Percentiles rank a stretch among this genome's conserved stretches.
Evolutionary conservation across 2,888 invertebrate species (phyloP).

Genomic region (Coleophora flavipennella): DNA sequence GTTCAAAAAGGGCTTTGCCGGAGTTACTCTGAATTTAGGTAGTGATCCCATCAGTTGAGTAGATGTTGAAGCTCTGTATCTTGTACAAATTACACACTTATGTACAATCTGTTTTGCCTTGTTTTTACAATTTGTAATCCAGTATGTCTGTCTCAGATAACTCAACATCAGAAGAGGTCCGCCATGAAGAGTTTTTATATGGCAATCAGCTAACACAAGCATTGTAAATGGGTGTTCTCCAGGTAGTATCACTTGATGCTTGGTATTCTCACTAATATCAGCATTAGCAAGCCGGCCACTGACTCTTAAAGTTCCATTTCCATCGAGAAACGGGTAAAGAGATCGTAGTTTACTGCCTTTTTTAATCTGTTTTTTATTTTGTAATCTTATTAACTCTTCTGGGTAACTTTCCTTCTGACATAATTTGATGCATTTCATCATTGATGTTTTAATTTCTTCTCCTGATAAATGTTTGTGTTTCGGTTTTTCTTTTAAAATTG

Average conservation of each 20-base stretch:
- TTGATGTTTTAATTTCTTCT: slow-evolving; percentile 3
- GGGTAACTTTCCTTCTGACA: too few relatives aligned
- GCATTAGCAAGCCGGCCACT: slow-evolving; percentile 5
- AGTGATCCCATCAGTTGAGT: slow-evolving; percentile 10
- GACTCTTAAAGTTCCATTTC: slow-evolving; percentile 4
- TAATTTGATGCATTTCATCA: too few relatives aligned
- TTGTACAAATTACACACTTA: neutral
- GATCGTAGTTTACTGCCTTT: slow-evolving; percentile 1
- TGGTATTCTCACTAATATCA: neutral
- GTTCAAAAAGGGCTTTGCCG: too few relatives aligned
- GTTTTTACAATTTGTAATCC: slow-evolving; percentile 7
- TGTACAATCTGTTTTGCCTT: neutral
- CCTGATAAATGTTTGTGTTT: slow-evolving; percentile 2
- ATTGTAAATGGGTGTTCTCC: neutral
- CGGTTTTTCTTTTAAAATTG: neutral
- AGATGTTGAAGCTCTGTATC: neutral
- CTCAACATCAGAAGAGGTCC: slow-evolving; percentile 8
- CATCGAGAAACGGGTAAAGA: slow-evolving; percentile 2
- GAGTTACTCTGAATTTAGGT: slow-evolving; percentile 7
- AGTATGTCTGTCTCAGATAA: slow-evolving; percentile 7
- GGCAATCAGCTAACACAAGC: slow-evolving; percentile 1
- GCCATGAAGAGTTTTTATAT: slow-evolving; percentile 3
- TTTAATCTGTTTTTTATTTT: neutral
- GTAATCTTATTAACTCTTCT: too few relatives aligned
- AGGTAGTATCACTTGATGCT: slow-evolving; percentile 9